Base-by-base conservation (phyloP, 2,888 invertebrate genomes). In the Machimus rusticus region DNA sequence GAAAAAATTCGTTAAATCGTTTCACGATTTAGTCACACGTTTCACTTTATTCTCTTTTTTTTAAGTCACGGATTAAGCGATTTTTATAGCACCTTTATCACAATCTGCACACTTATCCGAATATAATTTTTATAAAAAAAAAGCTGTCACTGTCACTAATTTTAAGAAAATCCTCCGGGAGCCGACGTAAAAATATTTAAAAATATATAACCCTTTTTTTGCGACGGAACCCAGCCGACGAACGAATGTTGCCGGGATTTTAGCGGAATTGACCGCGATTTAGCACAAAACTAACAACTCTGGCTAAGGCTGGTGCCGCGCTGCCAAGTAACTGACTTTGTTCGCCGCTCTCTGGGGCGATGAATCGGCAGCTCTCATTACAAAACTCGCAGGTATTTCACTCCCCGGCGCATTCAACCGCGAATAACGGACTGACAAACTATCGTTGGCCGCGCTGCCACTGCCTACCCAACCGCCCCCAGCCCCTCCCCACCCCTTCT, bases 341-440 rank as follows among this genome's bases (percentile, higher is more conserved):
- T 23, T n/a, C 28, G 74, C 74, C 79, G 74, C 51, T 51, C 87
- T 85, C 46, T 85, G 79, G 39, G 51, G 51, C 51, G 74, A 43
- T 76, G 51, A 86, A 81, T 76, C 34, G 87, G 39, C 28, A 28
- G 82, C 74, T 74, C 84, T 66, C 87, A 85, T 84, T 76, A 57
- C 87, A 87, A n/a, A n/a, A 46, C 76, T 34, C 76, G 43, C 31
- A 77, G 66, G 31, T 84, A 84, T 57, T 46, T 76, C 76, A 78
- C 79, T 82, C 81, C 85, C 57, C 86, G 78, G 66, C 57, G 86
- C 87, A 85, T 78, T 74, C 51, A 88, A 87, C 85, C 87, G 87
- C 88, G 87, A 88, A 88, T 86, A 87, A 88, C 88, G 74, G 87
- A 87, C 88, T 88, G 85, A 86, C 87, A 66, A 87, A 85, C 85